Evolutionary conservation across 2,113 vertebrate genomes (phyloP), one percentile per base, ranked within the genome.

Genomic region (Hippoglossus stenolepis): DNA sequence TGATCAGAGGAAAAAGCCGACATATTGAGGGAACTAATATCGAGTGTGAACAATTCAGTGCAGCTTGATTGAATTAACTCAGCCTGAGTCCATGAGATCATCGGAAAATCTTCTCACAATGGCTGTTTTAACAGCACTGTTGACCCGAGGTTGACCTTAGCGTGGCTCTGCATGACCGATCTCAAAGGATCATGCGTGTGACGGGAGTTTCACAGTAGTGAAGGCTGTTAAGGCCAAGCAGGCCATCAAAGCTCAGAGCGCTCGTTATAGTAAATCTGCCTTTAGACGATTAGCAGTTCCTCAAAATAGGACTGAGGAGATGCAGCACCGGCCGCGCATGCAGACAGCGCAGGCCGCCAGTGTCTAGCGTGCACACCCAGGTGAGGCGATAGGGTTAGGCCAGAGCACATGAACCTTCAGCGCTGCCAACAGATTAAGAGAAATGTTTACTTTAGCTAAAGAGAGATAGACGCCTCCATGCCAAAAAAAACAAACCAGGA

Each of bases 191-290:
- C 6, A n/a, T 21, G 17, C 3, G 38, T n/a, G 26, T 5, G 5
- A 23, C 51, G 40, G 14, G 13, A 26, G 1, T 14, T 56, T 61
- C 17, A 17, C 4, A 62, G 49, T 18, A 20, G 59, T 54, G n/a
- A 17, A 8, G 3, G 21, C 10, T 71, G 15, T 53, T 75, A 65
- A 75, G 78, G 80, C 13, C 1, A 64, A 81, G 56, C 13, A 20
- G 40, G 45, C 4, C 75, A 82, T 88, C 65, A 77, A 85, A 91
- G 84, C 62, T 88, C 63, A 65, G 43, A 0, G 3, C 2, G 47
- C 82, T 73, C 4, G 10, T 84, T 84, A 70, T 70, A 85, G 84
- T 83, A 84, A 88, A 88, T 88, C 89, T 89, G 77, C 40, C 38
- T 84, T 90, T 26, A 87, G 80, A 58, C 10, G 77, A 89, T 87